phyloP scores from a whole-genome alignment of 2,888 invertebrate genomes.

The Heliothis peltigera region DNA sequence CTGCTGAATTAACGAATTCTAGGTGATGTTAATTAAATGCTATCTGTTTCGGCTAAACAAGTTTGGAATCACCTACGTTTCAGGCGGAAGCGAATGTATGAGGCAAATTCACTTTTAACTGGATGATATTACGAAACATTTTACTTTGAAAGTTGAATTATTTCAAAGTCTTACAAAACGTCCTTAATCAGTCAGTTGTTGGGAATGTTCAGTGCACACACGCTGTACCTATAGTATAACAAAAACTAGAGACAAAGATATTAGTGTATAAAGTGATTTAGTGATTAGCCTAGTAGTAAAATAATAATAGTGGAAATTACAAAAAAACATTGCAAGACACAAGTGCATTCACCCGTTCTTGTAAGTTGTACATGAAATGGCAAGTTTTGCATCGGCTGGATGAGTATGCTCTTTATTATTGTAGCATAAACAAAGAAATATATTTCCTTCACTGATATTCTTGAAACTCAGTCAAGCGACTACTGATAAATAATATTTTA shows the following conservation, averaged over 20 bases:
- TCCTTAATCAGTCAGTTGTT: conserved; percentile 80
- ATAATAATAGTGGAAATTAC: conserved; percentile 17
- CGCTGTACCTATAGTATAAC: conserved; percentile 61
- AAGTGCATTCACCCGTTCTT: conserved; percentile 23
- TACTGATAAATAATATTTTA: no score
- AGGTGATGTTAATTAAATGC: conserved; percentile 77
- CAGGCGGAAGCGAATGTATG: conserved; percentile 66
- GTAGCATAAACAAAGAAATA: conserved; percentile 29
- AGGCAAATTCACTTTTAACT: conserved; percentile 68
- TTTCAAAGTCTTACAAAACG: conserved; percentile 76
- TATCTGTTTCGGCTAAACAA: conserved; percentile 82
- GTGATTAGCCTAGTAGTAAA: conserved; percentile 5
- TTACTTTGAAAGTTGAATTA: conserved; percentile 64
- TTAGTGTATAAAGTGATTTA: conserved; percentile 32
- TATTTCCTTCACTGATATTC: background rate
- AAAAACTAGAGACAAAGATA: conserved; percentile 55
- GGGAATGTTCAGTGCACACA: conserved; percentile 71
- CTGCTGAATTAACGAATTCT: conserved; percentile 68
- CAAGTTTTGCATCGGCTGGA: conserved; percentile 24
- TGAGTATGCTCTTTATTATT: conserved; percentile 31
- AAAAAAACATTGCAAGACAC: conserved; percentile 15
- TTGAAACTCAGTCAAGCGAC: background rate
- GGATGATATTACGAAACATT: conserved; percentile 64
- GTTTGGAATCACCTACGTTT: conserved; percentile 77
- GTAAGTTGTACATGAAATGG: conserved; percentile 13